Evolutionary conservation across 1,140 invertebrate genomes (phyloP).

Genomic region (Vollenhovia emeryi): DNA sequence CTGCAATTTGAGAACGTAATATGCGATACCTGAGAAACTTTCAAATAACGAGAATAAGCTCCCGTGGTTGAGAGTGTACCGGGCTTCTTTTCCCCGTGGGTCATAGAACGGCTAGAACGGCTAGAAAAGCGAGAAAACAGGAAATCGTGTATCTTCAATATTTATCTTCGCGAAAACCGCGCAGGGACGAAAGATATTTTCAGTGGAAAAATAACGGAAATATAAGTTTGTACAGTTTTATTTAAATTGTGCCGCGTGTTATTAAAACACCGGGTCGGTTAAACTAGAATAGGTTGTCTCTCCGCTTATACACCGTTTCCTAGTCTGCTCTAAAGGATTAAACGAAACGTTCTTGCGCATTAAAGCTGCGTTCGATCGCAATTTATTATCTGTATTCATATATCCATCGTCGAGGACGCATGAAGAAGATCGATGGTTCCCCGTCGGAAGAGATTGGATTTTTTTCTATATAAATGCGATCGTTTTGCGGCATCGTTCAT

Average conservation of each 20-base stretch:
- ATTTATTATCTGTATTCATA: constrained; percentile 60
- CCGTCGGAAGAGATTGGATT: constrained; percentile 62
- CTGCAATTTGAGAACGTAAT: not conserved
- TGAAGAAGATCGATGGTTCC: constrained; percentile 63
- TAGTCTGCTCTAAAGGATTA: not conserved
- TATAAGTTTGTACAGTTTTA: constrained; percentile 4
- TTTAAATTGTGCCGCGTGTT: constrained; percentile 1
- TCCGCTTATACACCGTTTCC: not conserved
- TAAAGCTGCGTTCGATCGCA: constrained; percentile 31
- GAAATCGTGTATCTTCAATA: constrained; percentile 37
- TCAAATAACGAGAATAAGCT: constrained; percentile 27
- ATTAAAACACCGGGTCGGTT: constrained; percentile 3
- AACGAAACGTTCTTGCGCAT: constrained; percentile 2
- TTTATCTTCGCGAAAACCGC: constrained; percentile 31
- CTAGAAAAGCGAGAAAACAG: constrained; percentile 16
- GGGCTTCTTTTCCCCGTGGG: not conserved
- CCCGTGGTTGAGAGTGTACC: no score
- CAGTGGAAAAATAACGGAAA: constrained; percentile 1
- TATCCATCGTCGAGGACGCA: constrained; percentile 36
- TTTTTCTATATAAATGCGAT: constrained; percentile 18
- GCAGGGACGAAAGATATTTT: not conserved
- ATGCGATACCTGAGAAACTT: constrained; percentile 8
- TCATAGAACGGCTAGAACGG: not conserved
- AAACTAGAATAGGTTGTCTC: not conserved
- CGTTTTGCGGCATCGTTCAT: constrained; percentile 58